These are phyloP conservation scores for Mizuhopecten yessoensis DNA, from an alignment of 1,140 invertebrate genomes.

Conservation along the genomic window DNA sequence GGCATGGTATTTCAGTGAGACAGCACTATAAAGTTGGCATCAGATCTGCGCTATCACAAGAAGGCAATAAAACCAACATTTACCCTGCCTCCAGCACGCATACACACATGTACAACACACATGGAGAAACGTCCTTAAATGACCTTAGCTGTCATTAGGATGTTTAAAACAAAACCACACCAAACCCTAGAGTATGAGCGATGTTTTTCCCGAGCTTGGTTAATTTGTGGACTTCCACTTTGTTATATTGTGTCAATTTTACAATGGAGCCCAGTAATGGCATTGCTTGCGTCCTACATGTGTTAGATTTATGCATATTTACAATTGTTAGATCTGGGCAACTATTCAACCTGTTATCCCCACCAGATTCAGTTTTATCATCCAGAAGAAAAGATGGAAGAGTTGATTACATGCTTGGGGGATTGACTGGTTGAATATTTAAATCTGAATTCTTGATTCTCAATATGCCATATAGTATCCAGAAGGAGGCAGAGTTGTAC, in stretches of 20 bases:
- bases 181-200: background rate
- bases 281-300: background rate
- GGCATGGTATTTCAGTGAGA: too few relatives aligned
- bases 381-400: slow-evolving; percentile 30
- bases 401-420: background rate
- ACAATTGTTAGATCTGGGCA: background rate
- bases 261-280: background rate
- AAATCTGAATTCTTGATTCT: background rate
- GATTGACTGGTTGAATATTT: background rate
- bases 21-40: too few relatives aligned
- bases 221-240: background rate
- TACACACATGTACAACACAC: too few relatives aligned
- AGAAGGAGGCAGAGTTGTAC: background rate
- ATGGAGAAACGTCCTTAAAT: too few relatives aligned
- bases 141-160: too few relatives aligned
- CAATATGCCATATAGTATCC: background rate
- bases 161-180: too few relatives aligned
- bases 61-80: too few relatives aligned
- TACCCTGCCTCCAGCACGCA: too few relatives aligned
- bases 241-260: background rate
- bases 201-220: background rate
- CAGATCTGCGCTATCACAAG: too few relatives aligned
- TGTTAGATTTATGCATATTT: slow-evolving; percentile 14
- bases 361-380: background rate
- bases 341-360: background rate